A percentile compares a stretch with the other conserved stretches of the same genome.
Evolutionary conservation across 1,140 invertebrate species (phyloP).

Genomic region (Cryptotermes secundus): DNA sequence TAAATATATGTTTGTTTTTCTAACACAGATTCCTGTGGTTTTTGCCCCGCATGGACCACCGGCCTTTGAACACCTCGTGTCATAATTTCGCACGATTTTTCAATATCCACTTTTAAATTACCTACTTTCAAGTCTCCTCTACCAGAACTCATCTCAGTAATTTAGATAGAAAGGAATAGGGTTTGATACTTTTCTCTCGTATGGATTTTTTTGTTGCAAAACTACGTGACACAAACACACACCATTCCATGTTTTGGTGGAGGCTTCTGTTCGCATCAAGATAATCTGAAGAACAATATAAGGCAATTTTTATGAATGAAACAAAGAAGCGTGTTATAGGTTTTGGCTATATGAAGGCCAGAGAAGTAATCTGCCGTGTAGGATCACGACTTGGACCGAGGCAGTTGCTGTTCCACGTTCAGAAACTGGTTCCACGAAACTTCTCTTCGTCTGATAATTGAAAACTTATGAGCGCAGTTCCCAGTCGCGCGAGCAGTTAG

Average conservation of each 20-base stretch:
- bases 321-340: background rate
- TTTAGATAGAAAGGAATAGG: too few relatives aligned
- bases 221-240: too few relatives aligned
- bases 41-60: too few relatives aligned
- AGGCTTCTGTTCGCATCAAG: background rate
- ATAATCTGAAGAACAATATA: background rate
- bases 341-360: background rate
- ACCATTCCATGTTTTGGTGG: background rate
- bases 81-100: too few relatives aligned
- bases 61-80: too few relatives aligned
- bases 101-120: too few relatives aligned
- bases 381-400: background rate
- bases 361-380: background rate
- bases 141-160: too few relatives aligned
- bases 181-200: too few relatives aligned
- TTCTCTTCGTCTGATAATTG: slow-evolving; percentile 1
- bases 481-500: background rate
- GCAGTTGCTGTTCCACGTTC: background rate
- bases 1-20: too few relatives aligned
- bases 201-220: too few relatives aligned
- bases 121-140: too few relatives aligned
- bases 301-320: background rate
- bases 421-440: background rate
- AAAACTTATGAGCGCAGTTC: background rate
- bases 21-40: too few relatives aligned